These are phyloP conservation scores for Hippocampus zosterae DNA, from an alignment of 2,113 vertebrate species.

Conservation along the genomic window DNA sequence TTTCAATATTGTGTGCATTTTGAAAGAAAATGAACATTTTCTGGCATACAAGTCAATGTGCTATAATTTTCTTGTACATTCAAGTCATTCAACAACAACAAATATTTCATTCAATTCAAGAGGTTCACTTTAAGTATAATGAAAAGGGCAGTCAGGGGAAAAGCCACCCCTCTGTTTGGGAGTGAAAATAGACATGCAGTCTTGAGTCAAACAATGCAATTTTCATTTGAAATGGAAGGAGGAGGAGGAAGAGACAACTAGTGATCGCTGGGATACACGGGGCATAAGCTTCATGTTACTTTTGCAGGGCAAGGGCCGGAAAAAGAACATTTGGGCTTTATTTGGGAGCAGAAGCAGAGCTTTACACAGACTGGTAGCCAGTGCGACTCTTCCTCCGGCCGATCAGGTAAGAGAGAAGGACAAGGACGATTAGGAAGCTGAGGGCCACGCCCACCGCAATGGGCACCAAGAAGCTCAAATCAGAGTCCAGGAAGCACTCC, in stretches of 20 bases:
- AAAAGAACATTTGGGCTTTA: constrained; percentile 1
- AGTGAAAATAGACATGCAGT: neutral
- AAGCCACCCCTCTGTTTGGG: constrained; percentile 19
- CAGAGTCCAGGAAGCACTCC: constrained; percentile 95
- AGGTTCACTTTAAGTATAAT: constrained; percentile 52
- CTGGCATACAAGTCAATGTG: constrained; percentile 17
- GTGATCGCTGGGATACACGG: neutral
- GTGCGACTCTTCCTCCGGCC: constrained; percentile 91
- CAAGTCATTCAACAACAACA: constrained; percentile 45
- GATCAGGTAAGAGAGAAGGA: constrained; percentile 93
- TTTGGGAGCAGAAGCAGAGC: constrained; percentile 16
- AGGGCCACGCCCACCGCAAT: constrained; percentile 88
- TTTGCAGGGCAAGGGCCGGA: neutral
- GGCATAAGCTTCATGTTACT: constrained; percentile 24
- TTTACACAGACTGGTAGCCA: constrained; percentile 91
- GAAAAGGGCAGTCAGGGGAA: constrained; percentile 41
- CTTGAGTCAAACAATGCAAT: neutral
- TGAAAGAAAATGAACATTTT: neutral
- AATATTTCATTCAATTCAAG: constrained; percentile 60
- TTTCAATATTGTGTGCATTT: constrained; percentile 7
- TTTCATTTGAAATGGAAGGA: neutral
- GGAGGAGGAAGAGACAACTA: constrained; percentile 4
- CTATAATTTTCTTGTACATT: constrained; percentile 55
- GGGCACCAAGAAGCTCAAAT: constrained; percentile 97
- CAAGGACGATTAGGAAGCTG: constrained; percentile 93